Conservation (phyloP, 2,888 invertebrate genomes). For the Apodemia duryi region DNA sequence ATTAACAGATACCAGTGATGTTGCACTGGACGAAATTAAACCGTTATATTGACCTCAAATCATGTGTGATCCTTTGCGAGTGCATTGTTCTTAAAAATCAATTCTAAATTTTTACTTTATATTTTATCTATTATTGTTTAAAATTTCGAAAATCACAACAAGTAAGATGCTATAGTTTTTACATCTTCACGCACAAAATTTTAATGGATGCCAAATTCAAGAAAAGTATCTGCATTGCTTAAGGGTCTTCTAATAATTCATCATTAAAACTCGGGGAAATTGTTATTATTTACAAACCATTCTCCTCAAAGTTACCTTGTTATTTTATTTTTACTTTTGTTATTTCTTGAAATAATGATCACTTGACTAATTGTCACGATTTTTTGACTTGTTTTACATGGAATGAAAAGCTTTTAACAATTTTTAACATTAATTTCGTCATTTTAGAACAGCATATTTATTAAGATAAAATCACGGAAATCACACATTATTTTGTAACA, state of each 20-base stretch:
- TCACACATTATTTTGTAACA: no score
- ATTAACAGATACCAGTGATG: no score
- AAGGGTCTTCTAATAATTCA: neutral
- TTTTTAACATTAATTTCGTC: neutral
- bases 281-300: slow-evolving; percentile 6
- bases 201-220: slow-evolving; percentile 7
- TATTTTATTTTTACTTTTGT: neutral
- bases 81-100: no score
- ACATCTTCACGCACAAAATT: neutral
- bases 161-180: neutral
- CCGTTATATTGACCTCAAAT: no score
- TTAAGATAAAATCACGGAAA: no score
- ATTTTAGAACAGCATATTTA: no score
- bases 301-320: neutral
- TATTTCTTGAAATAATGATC: neutral
- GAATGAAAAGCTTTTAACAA: neutral
- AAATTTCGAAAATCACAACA: no score
- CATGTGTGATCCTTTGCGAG: no score
- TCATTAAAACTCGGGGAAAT: slow-evolving; percentile 12
- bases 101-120: no score
- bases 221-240: neutral
- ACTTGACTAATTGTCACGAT: neutral
- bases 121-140: no score
- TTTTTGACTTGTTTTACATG: neutral
- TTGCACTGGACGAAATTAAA: no score